Percentiles rank a stretch among this genome's conserved stretches.
Conservation (phyloP, 2,113 vertebrate genomes). For the Danionella cerebrum region DNA sequence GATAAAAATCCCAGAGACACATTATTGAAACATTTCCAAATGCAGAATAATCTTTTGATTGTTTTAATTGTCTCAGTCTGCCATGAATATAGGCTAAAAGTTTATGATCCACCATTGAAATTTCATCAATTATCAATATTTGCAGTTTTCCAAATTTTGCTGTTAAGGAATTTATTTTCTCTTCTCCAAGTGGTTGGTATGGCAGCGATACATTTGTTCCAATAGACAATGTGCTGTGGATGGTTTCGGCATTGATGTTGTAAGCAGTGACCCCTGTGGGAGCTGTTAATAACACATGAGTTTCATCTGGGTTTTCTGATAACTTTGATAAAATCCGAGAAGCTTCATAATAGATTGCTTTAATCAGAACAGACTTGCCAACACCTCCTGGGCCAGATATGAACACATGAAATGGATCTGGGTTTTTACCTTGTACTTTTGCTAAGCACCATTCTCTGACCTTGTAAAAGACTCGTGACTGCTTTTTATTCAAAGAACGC, state of each 20-base stretch:
- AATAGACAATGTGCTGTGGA: conserved; percentile 5
- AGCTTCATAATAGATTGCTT: conserved; percentile 5
- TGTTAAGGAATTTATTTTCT: conserved; percentile 16
- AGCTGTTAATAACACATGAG: not conserved
- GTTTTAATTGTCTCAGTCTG: not conserved
- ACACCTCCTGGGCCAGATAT: conserved; percentile 3
- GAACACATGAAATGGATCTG: not conserved
- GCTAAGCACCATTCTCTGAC: conserved; percentile 6
- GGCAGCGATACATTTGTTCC: conserved; percentile 6
- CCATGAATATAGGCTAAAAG: conserved; percentile 28
- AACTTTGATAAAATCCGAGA: not conserved
- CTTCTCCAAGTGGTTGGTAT: conserved; percentile 2
- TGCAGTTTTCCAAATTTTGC: conserved; percentile 1
- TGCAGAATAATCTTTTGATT: not conserved
- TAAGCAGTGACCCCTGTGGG: not conserved
- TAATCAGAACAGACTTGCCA: not conserved
- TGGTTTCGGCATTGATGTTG: conserved; percentile 7
- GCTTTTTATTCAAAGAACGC: conserved; percentile 12
- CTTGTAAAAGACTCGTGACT: conserved; percentile 4
- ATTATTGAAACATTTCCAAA: conserved; percentile 9
- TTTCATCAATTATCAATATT: conserved; percentile 27
- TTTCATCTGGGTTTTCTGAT: not conserved
- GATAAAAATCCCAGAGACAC: not conserved
- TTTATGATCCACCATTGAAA: conserved; percentile 25
- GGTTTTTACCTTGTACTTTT: conserved; percentile 3